Evolutionary conservation across 2,113 vertebrate species (phyloP).

Genomic region (Xenopus laevis): DNA sequence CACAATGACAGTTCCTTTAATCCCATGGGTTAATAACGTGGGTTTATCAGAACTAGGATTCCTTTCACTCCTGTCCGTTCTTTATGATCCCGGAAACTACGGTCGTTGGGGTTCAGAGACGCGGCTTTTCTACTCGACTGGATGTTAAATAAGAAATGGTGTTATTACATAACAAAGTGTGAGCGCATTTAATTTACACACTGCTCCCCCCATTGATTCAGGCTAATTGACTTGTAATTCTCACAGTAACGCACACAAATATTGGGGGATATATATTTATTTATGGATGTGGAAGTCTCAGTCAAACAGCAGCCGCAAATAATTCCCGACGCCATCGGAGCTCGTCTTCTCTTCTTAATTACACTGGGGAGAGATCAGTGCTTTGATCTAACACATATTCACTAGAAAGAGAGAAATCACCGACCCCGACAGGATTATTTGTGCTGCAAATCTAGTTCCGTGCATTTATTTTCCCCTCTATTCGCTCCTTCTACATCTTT

Average conservation of each 20-base stretch:
- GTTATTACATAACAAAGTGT: not conserved
- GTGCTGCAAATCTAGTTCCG: no score
- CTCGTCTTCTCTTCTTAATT: no score
- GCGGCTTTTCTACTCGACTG: conserved; percentile 13
- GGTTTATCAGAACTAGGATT: not conserved
- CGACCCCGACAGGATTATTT: no score
- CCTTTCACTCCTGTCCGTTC: conserved; percentile 14
- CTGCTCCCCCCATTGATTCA: conserved; percentile 29
- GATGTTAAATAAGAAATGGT: conserved; percentile 34
- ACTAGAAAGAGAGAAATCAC: no score
- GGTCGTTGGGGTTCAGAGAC: not conserved
- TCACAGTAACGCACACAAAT: conserved; percentile 22
- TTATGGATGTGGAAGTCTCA: no score
- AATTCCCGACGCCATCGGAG: no score
- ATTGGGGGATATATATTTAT: not conserved
- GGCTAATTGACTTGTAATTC: conserved; percentile 43
- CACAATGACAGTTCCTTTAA: conserved; percentile 27
- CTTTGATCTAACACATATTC: no score
- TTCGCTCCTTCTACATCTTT: no score
- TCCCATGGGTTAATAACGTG: conserved; percentile 34
- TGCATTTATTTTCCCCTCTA: no score
- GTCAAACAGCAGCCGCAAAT: no score
- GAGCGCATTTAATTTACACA: conserved; percentile 32
- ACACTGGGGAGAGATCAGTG: no score
- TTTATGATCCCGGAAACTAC: conserved; percentile 15